Conservation (phyloP, 2,888 invertebrate species). For the Sinotaia quadrata region DNA sequence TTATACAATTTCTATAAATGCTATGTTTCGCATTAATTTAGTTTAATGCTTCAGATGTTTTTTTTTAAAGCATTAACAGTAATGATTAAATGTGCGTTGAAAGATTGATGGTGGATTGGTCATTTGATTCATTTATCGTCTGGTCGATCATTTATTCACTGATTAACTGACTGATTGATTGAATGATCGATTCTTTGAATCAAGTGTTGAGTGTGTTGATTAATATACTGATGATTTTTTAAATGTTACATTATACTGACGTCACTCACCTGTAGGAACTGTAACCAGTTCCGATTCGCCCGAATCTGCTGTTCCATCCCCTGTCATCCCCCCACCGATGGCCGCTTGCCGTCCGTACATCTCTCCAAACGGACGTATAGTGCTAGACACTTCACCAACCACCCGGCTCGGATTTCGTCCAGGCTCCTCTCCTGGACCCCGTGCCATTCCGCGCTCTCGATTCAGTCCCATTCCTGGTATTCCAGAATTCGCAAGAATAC, state of each 20-base stretch:
- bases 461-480: not conserved
- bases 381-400: not conserved
- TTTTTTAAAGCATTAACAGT: no score
- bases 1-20: no score
- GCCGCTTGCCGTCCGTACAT: not conserved
- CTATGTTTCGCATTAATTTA: no score
- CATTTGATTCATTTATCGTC: no score
- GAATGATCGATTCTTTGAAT: no score
- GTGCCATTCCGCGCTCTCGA: not conserved
- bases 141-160: no score
- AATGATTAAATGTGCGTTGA: no score
- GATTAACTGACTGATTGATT: no score
- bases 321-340: not conserved
- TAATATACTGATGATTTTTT: no score
- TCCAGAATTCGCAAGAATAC: not conserved
- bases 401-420: not conserved
- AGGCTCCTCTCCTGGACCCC: not conserved
- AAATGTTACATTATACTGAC: not conserved
- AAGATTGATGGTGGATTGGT: no score
- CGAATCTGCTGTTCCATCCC: not conserved
- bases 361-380: not conserved
- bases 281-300: constrained; percentile 17
- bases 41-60: no score
- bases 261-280: constrained; percentile 16
- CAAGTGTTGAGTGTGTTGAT: no score